phyloP scores from a whole-genome alignment of 2,888 invertebrate genomes.

The Oligia fasciuncula region DNA sequence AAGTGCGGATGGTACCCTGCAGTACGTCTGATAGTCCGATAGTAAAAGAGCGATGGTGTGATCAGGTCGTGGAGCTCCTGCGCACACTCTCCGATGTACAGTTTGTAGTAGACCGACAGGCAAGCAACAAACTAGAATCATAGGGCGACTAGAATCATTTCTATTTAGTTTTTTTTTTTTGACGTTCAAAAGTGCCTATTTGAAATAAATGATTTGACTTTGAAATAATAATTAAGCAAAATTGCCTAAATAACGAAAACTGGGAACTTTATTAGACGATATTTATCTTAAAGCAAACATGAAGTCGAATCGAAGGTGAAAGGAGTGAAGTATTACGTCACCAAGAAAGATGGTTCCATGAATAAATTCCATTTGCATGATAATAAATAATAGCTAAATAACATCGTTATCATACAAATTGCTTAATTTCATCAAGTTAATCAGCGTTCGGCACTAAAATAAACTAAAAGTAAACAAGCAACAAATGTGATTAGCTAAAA shows the following conservation, averaged over 20 bases:
- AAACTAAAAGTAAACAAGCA: constrained; percentile 36
- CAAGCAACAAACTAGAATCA: too few species aligned
- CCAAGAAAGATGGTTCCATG: background rate
- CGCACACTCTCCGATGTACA: too few species aligned
- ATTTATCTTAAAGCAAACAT: background rate
- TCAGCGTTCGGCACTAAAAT: constrained; percentile 16
- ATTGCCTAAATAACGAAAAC: background rate
- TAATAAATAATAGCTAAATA: constrained; percentile 4
- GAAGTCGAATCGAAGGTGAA: background rate
- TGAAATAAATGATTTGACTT: too few species aligned
- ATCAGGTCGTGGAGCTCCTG: too few species aligned
- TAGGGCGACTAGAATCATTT: too few species aligned
- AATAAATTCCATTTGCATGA: background rate
- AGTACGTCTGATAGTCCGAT: too few species aligned
- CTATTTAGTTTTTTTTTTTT: too few species aligned
- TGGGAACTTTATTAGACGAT: background rate
- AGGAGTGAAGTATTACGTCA: background rate
- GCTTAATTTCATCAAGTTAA: constrained; percentile 28
- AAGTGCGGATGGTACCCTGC: too few species aligned
- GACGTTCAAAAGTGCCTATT: too few species aligned
- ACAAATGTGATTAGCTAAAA: constrained; percentile 41
- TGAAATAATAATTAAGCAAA: background rate
- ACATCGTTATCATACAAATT: constrained; percentile 18
- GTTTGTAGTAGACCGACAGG: too few species aligned
- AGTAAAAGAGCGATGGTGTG: too few species aligned